Base-by-base conservation (phyloP, 2,888 invertebrate genomes). In the Sminthurinus aureus region DNA sequence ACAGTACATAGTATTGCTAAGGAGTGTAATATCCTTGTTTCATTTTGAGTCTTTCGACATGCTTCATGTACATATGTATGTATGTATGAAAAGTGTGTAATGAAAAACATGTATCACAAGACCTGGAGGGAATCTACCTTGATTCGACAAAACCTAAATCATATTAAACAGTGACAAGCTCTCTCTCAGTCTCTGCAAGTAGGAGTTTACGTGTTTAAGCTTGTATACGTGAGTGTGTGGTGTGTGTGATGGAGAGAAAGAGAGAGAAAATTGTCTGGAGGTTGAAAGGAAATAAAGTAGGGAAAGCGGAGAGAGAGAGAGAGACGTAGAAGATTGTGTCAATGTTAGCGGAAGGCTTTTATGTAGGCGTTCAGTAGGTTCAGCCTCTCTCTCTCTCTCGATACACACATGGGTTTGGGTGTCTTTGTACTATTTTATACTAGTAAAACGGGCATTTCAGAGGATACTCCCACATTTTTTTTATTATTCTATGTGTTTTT, bases 31-130 rank as follows among this genome's bases (percentile, higher is more conserved):
- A 58, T 58, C 9, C 15, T 58, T 58, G 9, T 58, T 9, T 64
- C 15, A 64, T 18, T 18, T n/a, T 4, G n/a, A 64, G 15, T 64
- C 15, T 64, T 13, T 64, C n/a, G 64, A 64, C 15, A 64, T 64
- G 64, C 13, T 64, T 64, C 64, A n/a, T 64, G n/a, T n/a, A n/a
- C n/a, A 64, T 13, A 98, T 90, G 96, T 98, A 95, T 96, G 97
- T 97, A 92, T 93, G 95, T 92, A 83, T 83, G 11, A 22, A 9
- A 38, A 11, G 6, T 20, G 50, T 75, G 8, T 71, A 58, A 58
- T 58, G 58, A 69, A n/a, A 69, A 69, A 22, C 69, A 69, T 69
- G 22, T 69, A 69, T n/a, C 69, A 12, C 20, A 69, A 22, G 22
- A 69, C n/a, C n/a, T 69, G 69, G 22, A 69, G 71, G 38, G 11